Percentiles rank a stretch among this genome's conserved stretches.
phyloP scores from a whole-genome alignment of 2,113 vertebrate genomes.

The Bufo bufo region DNA sequence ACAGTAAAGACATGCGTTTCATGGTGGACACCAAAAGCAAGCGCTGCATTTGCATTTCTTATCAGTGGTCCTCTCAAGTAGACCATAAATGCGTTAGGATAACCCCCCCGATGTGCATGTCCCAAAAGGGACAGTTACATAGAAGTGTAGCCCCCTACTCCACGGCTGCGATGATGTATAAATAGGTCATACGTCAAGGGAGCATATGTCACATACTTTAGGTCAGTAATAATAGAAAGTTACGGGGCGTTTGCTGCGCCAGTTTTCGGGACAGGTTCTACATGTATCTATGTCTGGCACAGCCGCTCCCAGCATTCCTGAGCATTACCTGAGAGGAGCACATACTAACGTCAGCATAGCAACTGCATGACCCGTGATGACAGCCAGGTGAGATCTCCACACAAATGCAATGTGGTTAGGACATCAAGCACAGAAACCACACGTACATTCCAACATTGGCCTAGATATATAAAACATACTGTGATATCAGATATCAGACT shows the following conservation, averaged over 20 bases:
- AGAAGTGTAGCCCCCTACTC: not conserved
- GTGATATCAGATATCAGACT: not conserved
- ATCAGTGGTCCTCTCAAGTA: conserved; percentile 23
- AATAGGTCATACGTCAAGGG: not conserved
- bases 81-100: not conserved
- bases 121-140: no score
- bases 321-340: conserved; percentile 33
- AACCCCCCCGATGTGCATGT: no score
- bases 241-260: not conserved
- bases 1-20: conserved; percentile 14
- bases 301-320: not conserved
- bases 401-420: conserved; percentile 42
- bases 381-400: conserved; percentile 29
- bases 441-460: not conserved
- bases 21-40: not conserved
- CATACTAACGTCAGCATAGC: not conserved
- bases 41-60: not conserved
- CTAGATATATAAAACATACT: not conserved
- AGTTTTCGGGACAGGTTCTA: not conserved
- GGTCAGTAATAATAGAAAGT: not conserved
- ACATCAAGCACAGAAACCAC: conserved; percentile 21
- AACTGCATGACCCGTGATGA: conserved; percentile 6
- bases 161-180: not conserved
- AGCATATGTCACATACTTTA: not conserved
- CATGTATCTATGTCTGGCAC: not conserved